A percentile compares a stretch with the other conserved stretches of the same genome.
These are phyloP conservation scores for Engraulis encrasicolus DNA, from an alignment of 2,113 vertebrate species.

Conservation along the genomic window DNA sequence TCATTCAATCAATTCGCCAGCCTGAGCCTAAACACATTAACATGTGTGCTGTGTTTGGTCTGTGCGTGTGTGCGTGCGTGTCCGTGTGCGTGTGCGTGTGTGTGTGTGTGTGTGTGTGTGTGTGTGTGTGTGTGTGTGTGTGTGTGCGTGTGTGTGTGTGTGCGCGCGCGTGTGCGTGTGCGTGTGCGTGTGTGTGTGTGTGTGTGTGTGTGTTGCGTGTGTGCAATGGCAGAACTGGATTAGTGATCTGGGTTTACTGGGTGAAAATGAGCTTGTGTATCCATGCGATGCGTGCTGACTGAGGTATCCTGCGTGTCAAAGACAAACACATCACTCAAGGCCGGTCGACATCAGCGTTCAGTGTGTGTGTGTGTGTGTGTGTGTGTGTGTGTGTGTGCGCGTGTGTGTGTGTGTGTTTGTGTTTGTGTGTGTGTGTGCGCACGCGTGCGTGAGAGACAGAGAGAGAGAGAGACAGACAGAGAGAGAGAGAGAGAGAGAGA, in stretches of 20 bases:
- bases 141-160: constrained; percentile 19
- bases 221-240: not conserved
- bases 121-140: constrained; percentile 26
- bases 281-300: constrained; percentile 3
- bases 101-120: constrained; percentile 9
- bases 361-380: too few species aligned
- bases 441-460: not conserved
- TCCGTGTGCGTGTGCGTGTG: too few species aligned
- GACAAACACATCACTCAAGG: not conserved
- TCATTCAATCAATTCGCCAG: constrained; percentile 2
- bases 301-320: not conserved
- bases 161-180: not conserved
- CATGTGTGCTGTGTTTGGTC: not conserved
- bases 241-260: not conserved
- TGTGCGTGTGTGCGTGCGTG: too few species aligned
- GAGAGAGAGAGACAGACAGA: not conserved
- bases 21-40: constrained; percentile 1
- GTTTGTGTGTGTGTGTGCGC: not conserved
- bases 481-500: not conserved
- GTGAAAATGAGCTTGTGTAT: constrained; percentile 15
- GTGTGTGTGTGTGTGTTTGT: not conserved
- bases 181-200: not conserved
- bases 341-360: too few species aligned
- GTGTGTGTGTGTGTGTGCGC: too few species aligned
- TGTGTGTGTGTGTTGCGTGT: not conserved